Base-by-base conservation (phyloP, 2,797 vertebrate genomes). In the Staurois parvus region DNA sequence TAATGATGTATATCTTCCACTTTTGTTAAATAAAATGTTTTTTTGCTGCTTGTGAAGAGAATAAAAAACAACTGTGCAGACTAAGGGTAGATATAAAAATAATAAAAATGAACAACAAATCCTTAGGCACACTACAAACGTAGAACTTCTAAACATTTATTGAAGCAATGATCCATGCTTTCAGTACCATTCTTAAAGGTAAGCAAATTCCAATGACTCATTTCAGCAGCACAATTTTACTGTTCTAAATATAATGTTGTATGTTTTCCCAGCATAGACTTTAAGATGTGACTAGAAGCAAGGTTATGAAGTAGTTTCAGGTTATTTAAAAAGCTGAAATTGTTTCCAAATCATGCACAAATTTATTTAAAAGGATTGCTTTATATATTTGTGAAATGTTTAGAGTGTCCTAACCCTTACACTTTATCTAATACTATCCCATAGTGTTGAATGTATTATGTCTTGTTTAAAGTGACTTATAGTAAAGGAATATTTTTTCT, bases 161-260 rank as follows among this genome's bases (percentile, higher is more conserved):
- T 8, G 83, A 79, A 74, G 69, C 76, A 85, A 85, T 85, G 83
- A 85, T 85, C 76, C 83, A 72, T 85, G 56, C 67, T 85, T 78
- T 84, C 34, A 84, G 67, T 1, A 78, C 24, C 34, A 62, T 77
- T 76, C 66, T 52, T 62, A 70, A 84, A n/a, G 48, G 52, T 62
- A 84, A 76, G 56, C 48, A 81, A 59, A 70, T 77, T 69, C 67
- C 66, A 84, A 76, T 84, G 34, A 32, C 59, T 34, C 37, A 52
- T 34, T 76, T 76, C 45, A 42, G 64, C 66, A 59, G 45, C 28
- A 70, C 29, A 69, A 69, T 76, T 76, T 84, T 69, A 76, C 45
- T 69, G 8, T 59, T 40, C 13, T 19, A 69, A 84, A 68, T 40
- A 28, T 37, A 81, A 81, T 81, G 48, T 34, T 72, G 67, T 68